Base-by-base conservation (phyloP, 2,888 invertebrate species). In the Macrophya annulata region DNA sequence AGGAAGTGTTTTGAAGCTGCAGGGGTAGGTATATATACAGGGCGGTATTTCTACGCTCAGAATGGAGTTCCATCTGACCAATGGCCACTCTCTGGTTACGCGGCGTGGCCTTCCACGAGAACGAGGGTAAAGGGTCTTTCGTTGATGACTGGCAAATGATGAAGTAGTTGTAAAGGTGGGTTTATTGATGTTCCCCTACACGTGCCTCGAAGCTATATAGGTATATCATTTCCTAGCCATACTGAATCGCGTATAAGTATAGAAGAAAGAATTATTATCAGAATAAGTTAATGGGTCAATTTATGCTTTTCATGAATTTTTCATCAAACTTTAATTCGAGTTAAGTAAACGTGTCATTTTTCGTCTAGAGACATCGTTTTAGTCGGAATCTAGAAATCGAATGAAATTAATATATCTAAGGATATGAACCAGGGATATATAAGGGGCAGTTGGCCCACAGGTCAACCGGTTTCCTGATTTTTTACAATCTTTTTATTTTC, bases 91-190 rank as follows among this genome's bases (percentile, higher is more conserved):
- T 37, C 37, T 40, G 43, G 59, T 21, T 15, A 12, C 40, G 40
- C 31, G 31, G 31, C 31, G 31, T 31, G 31, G n/a, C 21, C 59
- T 79, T 43, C 62, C 12, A 62, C n/a, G 59, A n/a, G 59, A 40
- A 79, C 79, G 59, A 62, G 79, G 59, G 59, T 62, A 79, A 59
- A 79, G 79, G 79, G 79, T 79, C 79, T 79, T 79, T 21, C 79
- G 79, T 40, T 43, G 40, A 79, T 79, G 37, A 79, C 79, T 59
- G 12, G 62, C 79, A 10, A 79, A 40, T 62, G 79, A 79, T 79
- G 59, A 59, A 62, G 59, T 62, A 62, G 79, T 25, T 51, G 76
- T 25, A 21, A 59, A 62, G 55, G 59, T 59, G 79, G 55, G n/a
- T 79, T 79, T 79, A 79, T 79, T n/a, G 55, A 77, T n/a, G 77